A percentile compares a stretch with the other conserved stretches of the same genome.
phyloP scores from a whole-genome alignment of 2,113 vertebrate genomes.

The Loxodonta africana region DNA sequence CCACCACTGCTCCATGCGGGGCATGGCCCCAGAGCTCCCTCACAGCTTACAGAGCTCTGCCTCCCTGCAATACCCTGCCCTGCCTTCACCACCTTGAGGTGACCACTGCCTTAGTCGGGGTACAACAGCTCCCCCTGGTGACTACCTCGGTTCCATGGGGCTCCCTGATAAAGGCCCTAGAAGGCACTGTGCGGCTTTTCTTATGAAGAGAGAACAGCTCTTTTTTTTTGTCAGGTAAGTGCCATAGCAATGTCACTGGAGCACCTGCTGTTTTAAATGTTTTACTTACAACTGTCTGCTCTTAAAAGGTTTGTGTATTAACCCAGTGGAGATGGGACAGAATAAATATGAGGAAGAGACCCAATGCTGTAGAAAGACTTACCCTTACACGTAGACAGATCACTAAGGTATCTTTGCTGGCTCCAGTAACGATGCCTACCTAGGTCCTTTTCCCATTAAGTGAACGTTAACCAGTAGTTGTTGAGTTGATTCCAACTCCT shows the following conservation, averaged over 20 bases:
- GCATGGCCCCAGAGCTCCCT: neutral
- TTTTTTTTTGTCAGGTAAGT: neutral
- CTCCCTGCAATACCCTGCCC: neutral
- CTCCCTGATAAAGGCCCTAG: neutral
- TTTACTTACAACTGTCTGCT: neutral
- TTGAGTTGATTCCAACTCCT: no score
- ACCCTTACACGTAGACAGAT: neutral
- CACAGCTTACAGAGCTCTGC: neutral
- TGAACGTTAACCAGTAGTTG: neutral
- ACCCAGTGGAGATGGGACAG: neutral
- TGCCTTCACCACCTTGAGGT: neutral
- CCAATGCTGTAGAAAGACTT: neutral
- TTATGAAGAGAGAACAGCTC: neutral
- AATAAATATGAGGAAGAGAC: neutral
- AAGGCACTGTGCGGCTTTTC: fast-evolving
- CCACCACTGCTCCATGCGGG: neutral
- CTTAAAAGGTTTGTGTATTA: neutral
- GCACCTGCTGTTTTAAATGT: neutral
- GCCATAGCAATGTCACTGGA: neutral
- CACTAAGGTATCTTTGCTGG: neutral
- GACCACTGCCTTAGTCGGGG: neutral
- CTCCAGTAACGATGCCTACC: neutral
- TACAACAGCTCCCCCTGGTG: neutral
- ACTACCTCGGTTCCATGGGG: neutral
- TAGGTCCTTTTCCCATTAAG: neutral